These are phyloP conservation scores for Rhinogobius similis DNA, from an alignment of 2,113 vertebrate species.

Conservation along the genomic window DNA sequence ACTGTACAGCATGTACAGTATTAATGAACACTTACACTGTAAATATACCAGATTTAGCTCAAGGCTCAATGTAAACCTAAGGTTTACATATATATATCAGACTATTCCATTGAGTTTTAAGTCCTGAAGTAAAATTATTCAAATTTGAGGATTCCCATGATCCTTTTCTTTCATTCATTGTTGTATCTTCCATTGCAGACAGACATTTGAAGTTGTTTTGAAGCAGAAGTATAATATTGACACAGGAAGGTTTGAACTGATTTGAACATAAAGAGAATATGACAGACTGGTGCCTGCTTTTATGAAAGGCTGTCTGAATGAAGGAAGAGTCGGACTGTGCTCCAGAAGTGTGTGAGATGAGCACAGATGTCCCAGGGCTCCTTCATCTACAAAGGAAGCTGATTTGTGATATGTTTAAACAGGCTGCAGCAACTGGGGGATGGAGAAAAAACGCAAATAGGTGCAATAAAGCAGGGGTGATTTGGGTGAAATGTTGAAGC, in stretches of 20 bases:
- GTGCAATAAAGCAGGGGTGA: conserved; percentile 7
- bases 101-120: neutral
- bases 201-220: conserved; percentile 7
- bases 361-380: conserved; percentile 33
- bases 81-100: too few species aligned
- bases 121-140: neutral
- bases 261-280: conserved; percentile 6
- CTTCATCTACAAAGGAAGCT: conserved; percentile 23
- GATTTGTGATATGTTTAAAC: conserved; percentile 33
- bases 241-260: conserved; percentile 14
- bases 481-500: conserved; percentile 17
- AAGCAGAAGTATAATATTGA: neutral
- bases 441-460: conserved; percentile 7
- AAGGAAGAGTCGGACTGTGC: conserved; percentile 15
- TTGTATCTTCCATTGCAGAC: neutral
- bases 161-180: neutral
- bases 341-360: conserved; percentile 22
- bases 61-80: too few species aligned
- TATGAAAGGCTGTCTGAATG: conserved; percentile 23
- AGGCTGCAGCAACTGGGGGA: conserved; percentile 14
- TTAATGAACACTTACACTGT: too few species aligned
- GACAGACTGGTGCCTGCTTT: neutral
- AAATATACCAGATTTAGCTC: too few species aligned
- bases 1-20: too few species aligned
- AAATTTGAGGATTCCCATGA: conserved; percentile 8